These are phyloP conservation scores for Notodonta ziczac DNA, from an alignment of 2,888 invertebrate genomes.

Conservation along the genomic window DNA sequence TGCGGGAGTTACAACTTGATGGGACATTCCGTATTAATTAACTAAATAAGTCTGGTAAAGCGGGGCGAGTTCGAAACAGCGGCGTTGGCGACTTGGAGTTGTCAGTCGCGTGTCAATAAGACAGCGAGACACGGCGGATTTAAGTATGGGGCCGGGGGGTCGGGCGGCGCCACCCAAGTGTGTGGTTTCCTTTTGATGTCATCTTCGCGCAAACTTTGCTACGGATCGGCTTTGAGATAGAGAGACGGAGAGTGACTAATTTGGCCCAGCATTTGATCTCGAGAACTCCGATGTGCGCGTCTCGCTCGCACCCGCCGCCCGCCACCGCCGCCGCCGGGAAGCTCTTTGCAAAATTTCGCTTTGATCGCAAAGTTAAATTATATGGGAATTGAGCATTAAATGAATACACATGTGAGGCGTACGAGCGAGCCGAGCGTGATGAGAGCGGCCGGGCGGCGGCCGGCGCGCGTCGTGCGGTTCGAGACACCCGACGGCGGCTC, in stretches of 20 bases:
- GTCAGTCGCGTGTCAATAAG: conserved; percentile 84
- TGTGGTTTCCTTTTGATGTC: conserved; percentile 85
- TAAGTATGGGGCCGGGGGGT: conserved; percentile 76
- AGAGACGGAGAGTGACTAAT: conserved; percentile 85
- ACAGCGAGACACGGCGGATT: conserved; percentile 80
- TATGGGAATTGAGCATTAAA: conserved; percentile 85
- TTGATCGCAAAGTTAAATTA: conserved; percentile 85
- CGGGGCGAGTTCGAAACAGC: conserved; percentile 68
- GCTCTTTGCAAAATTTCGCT: conserved; percentile 84
- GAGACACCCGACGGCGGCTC: conserved; percentile 41
- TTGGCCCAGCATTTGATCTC: conserved; percentile 85
- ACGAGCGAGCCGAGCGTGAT: conserved; percentile 41
- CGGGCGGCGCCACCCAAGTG: conserved; percentile 77
- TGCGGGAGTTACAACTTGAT: conserved; percentile 77
- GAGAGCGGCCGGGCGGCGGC: conserved; percentile 9
- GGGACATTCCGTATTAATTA: conserved; percentile 84
- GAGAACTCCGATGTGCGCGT: conserved; percentile 75
- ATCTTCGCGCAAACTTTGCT: conserved; percentile 85
- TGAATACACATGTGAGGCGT: conserved; percentile 79
- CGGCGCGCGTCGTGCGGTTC: conserved; percentile 28
- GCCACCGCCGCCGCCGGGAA: conserved; percentile 73
- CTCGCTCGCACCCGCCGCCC: conserved; percentile 75
- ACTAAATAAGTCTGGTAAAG: conserved; percentile 82
- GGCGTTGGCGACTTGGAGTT: conserved; percentile 76
- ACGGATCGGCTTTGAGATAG: conserved; percentile 85